Conservation (phyloP, 1,140 invertebrate species). For the Tribolium madens region DNA sequence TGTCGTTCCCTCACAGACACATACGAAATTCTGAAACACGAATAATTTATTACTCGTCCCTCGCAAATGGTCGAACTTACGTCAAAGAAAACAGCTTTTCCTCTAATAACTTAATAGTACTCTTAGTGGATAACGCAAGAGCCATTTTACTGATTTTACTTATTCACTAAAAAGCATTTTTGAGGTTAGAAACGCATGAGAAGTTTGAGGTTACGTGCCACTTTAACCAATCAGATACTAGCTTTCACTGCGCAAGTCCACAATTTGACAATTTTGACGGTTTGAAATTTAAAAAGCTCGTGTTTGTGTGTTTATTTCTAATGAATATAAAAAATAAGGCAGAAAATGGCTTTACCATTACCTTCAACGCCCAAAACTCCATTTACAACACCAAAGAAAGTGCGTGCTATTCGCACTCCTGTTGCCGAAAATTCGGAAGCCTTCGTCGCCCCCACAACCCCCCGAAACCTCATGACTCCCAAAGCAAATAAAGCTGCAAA, state of each 20-base stretch:
- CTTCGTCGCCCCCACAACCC: slow-evolving; percentile 47
- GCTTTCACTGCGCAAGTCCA: neutral
- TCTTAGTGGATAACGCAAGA: slow-evolving; percentile 45
- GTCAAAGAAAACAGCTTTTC: slow-evolving; percentile 56
- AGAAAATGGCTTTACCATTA: slow-evolving; percentile 16
- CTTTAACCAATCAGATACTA: too few relatives aligned
- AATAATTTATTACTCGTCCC: neutral
- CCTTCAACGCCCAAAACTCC: slow-evolving; percentile 50
- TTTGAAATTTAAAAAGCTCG: neutral
- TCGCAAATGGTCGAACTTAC: slow-evolving; percentile 44
- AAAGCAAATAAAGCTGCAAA: slow-evolving; percentile 57
- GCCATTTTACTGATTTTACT: slow-evolving; percentile 42
- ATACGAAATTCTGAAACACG: slow-evolving; percentile 47
- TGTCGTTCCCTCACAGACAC: slow-evolving; percentile 54
- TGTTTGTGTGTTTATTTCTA: neutral
- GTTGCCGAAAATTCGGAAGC: slow-evolving; percentile 33
- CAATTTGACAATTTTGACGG: neutral
- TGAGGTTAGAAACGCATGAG: neutral
- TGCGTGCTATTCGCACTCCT: neutral
- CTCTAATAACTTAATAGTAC: slow-evolving; percentile 52
- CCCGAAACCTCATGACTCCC: slow-evolving; percentile 49
- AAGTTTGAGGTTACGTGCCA: neutral
- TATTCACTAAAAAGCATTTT: neutral
- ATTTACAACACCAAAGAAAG: slow-evolving; percentile 36
- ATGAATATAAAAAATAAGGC: neutral